A percentile compares a stretch with the other conserved stretches of the same genome.
phyloP scores from a whole-genome alignment of 2,888 invertebrate species.

The Chamaedrilus cognettii region DNA sequence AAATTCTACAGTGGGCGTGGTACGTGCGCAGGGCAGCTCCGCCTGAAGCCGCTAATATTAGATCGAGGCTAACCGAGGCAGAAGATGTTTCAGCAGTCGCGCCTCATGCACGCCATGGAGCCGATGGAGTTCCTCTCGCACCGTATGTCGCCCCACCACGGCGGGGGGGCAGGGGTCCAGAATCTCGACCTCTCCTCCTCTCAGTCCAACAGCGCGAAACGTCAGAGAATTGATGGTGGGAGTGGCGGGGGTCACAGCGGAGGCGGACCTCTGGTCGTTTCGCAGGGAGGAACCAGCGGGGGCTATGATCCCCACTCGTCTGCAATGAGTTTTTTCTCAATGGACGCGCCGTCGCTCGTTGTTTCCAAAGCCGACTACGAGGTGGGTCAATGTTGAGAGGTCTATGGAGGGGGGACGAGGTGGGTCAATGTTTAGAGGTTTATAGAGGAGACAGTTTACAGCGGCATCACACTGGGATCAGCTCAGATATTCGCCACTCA shows the following conservation, averaged over 20 bases:
- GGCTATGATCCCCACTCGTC: conserved; percentile 22
- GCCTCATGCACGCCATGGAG: conserved; percentile 28
- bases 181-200: conserved; percentile 21
- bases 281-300: background rate
- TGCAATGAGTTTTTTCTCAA: conserved; percentile 25
- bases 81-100: conserved; percentile 31
- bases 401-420: no score
- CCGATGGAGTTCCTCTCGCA: conserved; percentile 29
- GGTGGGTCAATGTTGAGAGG: no score
- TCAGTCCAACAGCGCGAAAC: background rate
- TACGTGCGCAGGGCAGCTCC: no score
- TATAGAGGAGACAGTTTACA: no score
- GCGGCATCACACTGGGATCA: no score
- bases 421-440: no score
- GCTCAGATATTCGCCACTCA: no score
- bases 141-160: conserved; percentile 19
- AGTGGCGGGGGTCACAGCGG: conserved; percentile 18
- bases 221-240: conserved; percentile 13
- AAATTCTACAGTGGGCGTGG: no score
- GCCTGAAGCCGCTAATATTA: background rate
- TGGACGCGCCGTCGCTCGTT: conserved; percentile 22
- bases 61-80: no score
- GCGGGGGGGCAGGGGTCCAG: conserved; percentile 21
- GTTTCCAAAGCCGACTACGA: conserved; percentile 30
- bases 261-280: background rate